Conservation (phyloP, 2,888 invertebrate species). For the Autographa pulchrina region DNA sequence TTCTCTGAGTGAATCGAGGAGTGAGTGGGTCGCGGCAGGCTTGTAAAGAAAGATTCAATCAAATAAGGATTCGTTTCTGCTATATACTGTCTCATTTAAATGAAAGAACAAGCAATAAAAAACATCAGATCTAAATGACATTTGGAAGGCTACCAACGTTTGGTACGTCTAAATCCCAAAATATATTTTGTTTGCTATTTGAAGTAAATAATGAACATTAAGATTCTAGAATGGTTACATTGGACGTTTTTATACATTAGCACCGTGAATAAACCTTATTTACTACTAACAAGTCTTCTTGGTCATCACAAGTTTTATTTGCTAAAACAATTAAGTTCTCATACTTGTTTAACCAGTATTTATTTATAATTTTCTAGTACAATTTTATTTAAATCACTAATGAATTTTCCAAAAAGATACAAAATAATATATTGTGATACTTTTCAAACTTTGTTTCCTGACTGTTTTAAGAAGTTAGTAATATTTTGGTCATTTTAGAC, state of each 20-base stretch:
- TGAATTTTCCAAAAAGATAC: too few relatives aligned
- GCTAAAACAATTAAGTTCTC: too few relatives aligned
- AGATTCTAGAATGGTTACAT: neutral
- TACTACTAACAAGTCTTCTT: too few relatives aligned
- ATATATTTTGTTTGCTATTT: slow-evolving; percentile 17
- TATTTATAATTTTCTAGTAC: too few relatives aligned
- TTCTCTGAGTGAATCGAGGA: slow-evolving; percentile 67
- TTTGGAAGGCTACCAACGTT: slow-evolving; percentile 46
- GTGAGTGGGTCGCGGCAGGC: slow-evolving; percentile 61
- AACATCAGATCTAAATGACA: slow-evolving; percentile 56
- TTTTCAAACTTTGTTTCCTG: too few relatives aligned
- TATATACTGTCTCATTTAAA: slow-evolving; percentile 78
- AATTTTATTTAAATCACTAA: too few relatives aligned
- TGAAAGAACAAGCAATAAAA: slow-evolving; percentile 73
- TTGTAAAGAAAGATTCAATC: slow-evolving; percentile 80
- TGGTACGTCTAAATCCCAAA: slow-evolving; percentile 14
- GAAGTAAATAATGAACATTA: slow-evolving; percentile 10
- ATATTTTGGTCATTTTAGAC: too few relatives aligned
- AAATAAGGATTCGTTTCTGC: slow-evolving; percentile 75
- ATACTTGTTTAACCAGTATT: too few relatives aligned
- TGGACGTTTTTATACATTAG: neutral
- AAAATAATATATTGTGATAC: too few relatives aligned
- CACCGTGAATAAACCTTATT: too few relatives aligned
- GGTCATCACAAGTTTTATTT: too few relatives aligned
- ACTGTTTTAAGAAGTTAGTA: too few relatives aligned